These are phyloP conservation scores for Synchiropus splendidus DNA, from an alignment of 2,113 vertebrate genomes.

Conservation along the genomic window DNA sequence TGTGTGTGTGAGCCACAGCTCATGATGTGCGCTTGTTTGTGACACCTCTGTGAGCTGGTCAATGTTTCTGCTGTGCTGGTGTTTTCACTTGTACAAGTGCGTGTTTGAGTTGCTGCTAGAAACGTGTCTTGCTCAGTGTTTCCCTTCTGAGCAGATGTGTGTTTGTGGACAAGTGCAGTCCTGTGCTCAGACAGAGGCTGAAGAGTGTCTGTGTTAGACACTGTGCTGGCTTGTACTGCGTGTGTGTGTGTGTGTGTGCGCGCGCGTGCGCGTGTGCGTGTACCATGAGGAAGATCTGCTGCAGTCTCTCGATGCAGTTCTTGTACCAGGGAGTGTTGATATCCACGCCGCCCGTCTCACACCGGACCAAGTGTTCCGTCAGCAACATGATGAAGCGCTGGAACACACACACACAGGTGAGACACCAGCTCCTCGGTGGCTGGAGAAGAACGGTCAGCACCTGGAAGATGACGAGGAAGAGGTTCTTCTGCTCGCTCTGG, in stretches of 20 bases:
- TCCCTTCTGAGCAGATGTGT: no score
- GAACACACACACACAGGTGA: not conserved
- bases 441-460: slow-evolving; percentile 40
- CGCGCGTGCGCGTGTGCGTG: no score
- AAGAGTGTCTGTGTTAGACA: no score
- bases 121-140: no score
- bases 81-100: no score
- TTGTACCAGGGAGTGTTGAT: slow-evolving; percentile 92
- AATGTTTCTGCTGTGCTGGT: no score
- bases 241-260: slow-evolving; percentile 6
- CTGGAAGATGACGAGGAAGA: slow-evolving; percentile 98
- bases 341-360: slow-evolving; percentile 87
- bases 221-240: slow-evolving; percentile 11
- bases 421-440: not conserved
- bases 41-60: no score
- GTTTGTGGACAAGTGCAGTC: no score
- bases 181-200: no score
- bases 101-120: no score
- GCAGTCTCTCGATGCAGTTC: slow-evolving; percentile 89
- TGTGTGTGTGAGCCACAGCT: no score
- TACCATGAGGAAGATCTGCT: slow-evolving; percentile 95
- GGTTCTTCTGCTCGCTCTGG: slow-evolving; percentile 98
- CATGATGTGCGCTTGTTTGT: no score
- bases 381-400: slow-evolving; percentile 98
- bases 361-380: slow-evolving; percentile 92